These are phyloP conservation scores for Nibea coibor DNA, from an alignment of 2,113 vertebrate species.

Conservation along the genomic window DNA sequence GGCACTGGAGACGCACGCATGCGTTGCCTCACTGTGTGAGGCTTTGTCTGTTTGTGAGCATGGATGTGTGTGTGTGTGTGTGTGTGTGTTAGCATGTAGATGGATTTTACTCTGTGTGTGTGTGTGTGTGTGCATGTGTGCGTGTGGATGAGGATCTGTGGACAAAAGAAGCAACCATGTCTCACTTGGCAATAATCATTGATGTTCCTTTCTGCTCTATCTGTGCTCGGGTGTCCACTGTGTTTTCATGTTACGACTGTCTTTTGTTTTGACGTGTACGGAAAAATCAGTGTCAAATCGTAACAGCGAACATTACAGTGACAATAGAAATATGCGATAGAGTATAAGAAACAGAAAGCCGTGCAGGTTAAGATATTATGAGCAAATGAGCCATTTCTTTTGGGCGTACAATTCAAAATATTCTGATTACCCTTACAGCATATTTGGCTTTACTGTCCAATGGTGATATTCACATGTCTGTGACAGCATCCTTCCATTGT, in stretches of 20 bases:
- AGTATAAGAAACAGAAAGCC: too few species aligned
- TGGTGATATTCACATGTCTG: not conserved
- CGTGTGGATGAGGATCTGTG: conserved; percentile 39
- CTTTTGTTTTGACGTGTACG: conserved; percentile 33
- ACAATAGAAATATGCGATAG: not conserved
- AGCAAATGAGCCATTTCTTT: not conserved
- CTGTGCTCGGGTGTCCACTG: conserved; percentile 6
- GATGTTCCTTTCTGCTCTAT: conserved; percentile 55
- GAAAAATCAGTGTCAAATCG: conserved; percentile 2
- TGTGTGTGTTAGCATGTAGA: conserved; percentile 12
- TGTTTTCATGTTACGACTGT: conserved; percentile 2
- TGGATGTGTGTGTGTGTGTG: conserved; percentile 54
- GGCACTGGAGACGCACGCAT: conserved; percentile 79
- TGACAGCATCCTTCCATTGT: not conserved
- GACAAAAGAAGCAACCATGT: conserved; percentile 77
- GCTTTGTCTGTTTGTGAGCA: conserved; percentile 77
- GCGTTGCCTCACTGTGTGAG: conserved; percentile 74
- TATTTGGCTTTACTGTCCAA: not conserved
- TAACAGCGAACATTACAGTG: not conserved
- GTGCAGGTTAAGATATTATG: not conserved
- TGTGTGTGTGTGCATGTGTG: conserved; percentile 2
- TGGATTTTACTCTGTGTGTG: not conserved
- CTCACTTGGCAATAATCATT: conserved; percentile 67
- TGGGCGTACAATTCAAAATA: not conserved
- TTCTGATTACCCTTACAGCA: not conserved